Percentiles rank a stretch among this genome's conserved stretches.
These are phyloP conservation scores for Harpegnathos saltator DNA, from an alignment of 1,140 invertebrate genomes.

Conservation along the genomic window DNA sequence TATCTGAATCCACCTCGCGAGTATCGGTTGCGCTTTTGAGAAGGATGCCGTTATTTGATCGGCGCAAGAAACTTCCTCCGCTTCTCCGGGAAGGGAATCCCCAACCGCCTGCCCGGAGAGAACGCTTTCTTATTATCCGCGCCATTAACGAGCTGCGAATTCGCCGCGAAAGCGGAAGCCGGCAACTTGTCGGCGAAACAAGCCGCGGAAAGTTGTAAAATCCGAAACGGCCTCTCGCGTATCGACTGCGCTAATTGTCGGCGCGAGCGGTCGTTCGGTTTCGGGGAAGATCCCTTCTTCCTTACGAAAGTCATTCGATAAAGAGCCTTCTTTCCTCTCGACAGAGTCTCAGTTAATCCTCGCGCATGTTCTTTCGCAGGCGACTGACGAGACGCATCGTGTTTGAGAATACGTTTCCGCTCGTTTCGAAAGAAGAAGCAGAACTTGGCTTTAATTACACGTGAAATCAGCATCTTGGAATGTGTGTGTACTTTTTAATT, in stretches of 20 bases:
- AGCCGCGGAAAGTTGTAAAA: constrained; percentile 4
- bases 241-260: neutral
- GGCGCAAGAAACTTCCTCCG: constrained; percentile 1
- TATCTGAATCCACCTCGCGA: neutral
- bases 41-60: constrained; percentile 2
- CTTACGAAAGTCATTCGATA: neutral
- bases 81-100: constrained; percentile 51
- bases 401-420: neutral
- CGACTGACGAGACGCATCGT: neutral
- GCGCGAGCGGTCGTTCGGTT: neutral
- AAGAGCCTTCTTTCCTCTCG: neutral
- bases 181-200: neutral
- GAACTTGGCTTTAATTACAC: too few species aligned
- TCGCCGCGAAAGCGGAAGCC: constrained; percentile 47
- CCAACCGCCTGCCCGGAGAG: neutral
- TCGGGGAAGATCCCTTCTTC: neutral
- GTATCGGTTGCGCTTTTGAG: constrained; percentile 31
- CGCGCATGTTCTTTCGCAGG: neutral
- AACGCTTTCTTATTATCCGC: constrained; percentile 29
- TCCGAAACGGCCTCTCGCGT: neutral
- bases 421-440: neutral
- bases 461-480: neutral
- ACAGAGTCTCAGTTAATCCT: neutral
- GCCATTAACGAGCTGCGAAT: constrained; percentile 25
- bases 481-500: neutral